Conservation (phyloP, 2,888 invertebrate species). For the Euplagia quadripunctaria region DNA sequence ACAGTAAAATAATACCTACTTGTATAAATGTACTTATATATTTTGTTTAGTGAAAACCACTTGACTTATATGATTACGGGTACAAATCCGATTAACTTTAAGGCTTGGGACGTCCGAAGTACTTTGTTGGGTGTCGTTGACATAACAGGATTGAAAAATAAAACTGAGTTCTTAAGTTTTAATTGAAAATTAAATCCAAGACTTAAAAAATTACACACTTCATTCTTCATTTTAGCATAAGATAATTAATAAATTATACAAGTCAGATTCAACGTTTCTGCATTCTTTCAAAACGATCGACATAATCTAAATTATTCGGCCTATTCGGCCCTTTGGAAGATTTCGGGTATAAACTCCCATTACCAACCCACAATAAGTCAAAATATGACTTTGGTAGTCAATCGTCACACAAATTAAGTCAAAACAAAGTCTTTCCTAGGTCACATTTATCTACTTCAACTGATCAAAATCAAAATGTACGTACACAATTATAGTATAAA, state of each 20-base stretch:
- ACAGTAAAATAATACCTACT: not conserved
- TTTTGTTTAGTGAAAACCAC: slow-evolving; percentile 34
- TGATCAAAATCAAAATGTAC: too few relatives aligned
- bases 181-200: not conserved
- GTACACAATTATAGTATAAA: too few relatives aligned
- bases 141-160: slow-evolving; percentile 15
- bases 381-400: too few relatives aligned
- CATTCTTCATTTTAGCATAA: not conserved
- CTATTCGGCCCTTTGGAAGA: too few relatives aligned
- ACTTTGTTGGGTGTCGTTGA: slow-evolving; percentile 35
- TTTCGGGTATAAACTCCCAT: too few relatives aligned
- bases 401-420: too few relatives aligned
- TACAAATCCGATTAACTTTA: slow-evolving; percentile 49
- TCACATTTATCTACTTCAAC: too few relatives aligned
- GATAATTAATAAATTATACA: not conserved
- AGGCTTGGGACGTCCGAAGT: slow-evolving; percentile 28
- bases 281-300: not conserved
- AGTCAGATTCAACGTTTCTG: not conserved
- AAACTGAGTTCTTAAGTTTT: slow-evolving; percentile 13
- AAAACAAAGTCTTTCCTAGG: too few relatives aligned
- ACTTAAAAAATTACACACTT: not conserved
- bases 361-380: too few relatives aligned
- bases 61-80: slow-evolving; percentile 39
- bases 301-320: not conserved
- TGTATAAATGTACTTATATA: slow-evolving; percentile 20